Percentiles rank a stretch among this genome's conserved stretches.
Evolutionary conservation across 2,888 invertebrate species (phyloP).

Genomic region (Schrankia costaestrigalis): DNA sequence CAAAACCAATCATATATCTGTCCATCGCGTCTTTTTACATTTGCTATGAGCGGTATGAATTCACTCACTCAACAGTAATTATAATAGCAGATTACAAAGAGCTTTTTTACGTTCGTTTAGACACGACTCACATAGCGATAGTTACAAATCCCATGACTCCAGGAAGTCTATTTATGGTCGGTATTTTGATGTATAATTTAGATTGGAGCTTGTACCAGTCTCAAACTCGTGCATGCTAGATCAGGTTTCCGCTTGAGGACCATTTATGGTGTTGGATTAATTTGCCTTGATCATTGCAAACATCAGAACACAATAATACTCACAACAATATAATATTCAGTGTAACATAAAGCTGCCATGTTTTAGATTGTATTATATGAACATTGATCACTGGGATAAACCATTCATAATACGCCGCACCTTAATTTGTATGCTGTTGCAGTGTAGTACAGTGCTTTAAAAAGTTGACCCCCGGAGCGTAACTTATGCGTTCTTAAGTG

Average conservation of each 20-base stretch:
- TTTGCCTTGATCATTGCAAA: slow-evolving; percentile 58
- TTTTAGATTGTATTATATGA: too few relatives aligned
- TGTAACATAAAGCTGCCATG: too few relatives aligned
- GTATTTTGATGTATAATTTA: slow-evolving; percentile 73
- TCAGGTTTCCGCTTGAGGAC: slow-evolving; percentile 67
- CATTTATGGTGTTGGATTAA: slow-evolving; percentile 73
- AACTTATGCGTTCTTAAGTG: too few relatives aligned
- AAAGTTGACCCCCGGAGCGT: too few relatives aligned
- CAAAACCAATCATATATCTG: slow-evolving; percentile 9
- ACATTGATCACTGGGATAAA: too few relatives aligned
- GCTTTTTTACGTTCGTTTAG: slow-evolving; percentile 7
- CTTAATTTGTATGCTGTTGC: too few relatives aligned
- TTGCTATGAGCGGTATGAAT: slow-evolving; percentile 15
- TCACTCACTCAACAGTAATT: slow-evolving; percentile 7
- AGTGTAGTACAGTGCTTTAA: too few relatives aligned
- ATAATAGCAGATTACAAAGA: slow-evolving; percentile 7
- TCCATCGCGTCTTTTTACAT: slow-evolving; percentile 5
- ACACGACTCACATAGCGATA: slow-evolving; percentile 27
- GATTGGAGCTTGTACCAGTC: slow-evolving; percentile 51
- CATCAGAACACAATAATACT: slow-evolving; percentile 16
- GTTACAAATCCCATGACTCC: slow-evolving; percentile 49
- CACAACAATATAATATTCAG: too few relatives aligned
- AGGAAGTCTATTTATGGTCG: slow-evolving; percentile 74
- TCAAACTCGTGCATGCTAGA: slow-evolving; percentile 60
- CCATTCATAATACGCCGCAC: too few relatives aligned